These are phyloP conservation scores for Polyergus mexicanus DNA, from an alignment of 1,140 invertebrate species.

Conservation along the genomic window DNA sequence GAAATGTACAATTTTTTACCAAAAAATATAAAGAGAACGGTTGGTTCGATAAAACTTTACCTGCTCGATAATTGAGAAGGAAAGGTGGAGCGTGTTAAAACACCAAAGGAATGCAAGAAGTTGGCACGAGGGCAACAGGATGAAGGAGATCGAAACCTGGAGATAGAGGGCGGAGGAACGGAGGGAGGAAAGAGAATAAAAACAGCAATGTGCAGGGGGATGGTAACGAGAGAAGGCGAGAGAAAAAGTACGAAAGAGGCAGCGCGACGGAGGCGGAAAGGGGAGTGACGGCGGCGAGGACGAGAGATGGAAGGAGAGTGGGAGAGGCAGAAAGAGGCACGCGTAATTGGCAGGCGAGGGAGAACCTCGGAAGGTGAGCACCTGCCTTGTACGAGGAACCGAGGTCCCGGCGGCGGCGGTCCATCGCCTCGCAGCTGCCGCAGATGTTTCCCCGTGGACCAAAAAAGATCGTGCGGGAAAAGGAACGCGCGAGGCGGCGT, in stretches of 20 bases:
- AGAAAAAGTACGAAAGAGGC: constrained; percentile 27
- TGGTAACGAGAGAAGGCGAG: constrained; percentile 31
- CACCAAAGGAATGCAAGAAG: constrained; percentile 48
- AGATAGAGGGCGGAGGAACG: neutral
- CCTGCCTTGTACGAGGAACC: constrained; percentile 77
- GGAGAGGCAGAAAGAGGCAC: constrained; percentile 83
- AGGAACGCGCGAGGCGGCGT: constrained; percentile 68
- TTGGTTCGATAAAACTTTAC: constrained; percentile 8
- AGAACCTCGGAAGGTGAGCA: constrained; percentile 74
- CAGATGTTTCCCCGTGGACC: constrained; percentile 85
- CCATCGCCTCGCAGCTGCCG: constrained; percentile 85
- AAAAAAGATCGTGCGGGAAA: constrained; percentile 77
- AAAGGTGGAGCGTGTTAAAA: constrained; percentile 45
- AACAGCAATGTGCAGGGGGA: constrained; percentile 28
- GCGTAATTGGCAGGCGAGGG: constrained; percentile 83
- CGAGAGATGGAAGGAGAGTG: constrained; percentile 44
- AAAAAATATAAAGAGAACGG: neutral
- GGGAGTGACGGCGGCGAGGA: constrained; percentile 39
- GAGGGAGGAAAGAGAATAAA: neutral
- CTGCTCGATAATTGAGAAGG: constrained; percentile 34
- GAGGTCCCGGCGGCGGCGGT: constrained; percentile 75
- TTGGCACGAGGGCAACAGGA: constrained; percentile 48
- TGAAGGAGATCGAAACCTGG: constrained; percentile 36
- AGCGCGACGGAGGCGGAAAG: neutral
- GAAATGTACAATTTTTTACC: neutral